Evolutionary conservation across 2,113 vertebrate species (phyloP).

Genomic region (Thamnophis sirtalis): DNA sequence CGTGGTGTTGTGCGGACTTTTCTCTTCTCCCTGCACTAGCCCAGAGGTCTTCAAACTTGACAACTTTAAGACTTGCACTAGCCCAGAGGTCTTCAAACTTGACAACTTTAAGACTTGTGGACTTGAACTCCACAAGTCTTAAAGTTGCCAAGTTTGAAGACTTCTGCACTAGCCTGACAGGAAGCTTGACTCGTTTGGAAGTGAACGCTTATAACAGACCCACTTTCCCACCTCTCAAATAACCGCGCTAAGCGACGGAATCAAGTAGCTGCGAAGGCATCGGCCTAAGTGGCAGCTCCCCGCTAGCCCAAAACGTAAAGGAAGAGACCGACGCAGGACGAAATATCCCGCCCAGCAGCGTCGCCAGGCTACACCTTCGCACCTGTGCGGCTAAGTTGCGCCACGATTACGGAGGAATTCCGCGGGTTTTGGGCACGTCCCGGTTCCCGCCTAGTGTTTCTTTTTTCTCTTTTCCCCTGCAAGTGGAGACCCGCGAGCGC

Average conservation of each 20-base stretch:
- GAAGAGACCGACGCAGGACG: background rate
- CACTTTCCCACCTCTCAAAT: background rate
- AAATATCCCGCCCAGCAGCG: background rate
- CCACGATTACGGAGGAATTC: background rate
- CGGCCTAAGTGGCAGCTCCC: background rate
- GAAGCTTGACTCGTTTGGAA: background rate
- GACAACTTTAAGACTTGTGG: too few relatives aligned
- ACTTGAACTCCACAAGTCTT: too few relatives aligned
- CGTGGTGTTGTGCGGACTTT: background rate
- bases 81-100: too few relatives aligned
- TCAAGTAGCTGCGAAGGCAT: background rate
- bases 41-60: too few relatives aligned
- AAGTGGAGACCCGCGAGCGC: background rate
- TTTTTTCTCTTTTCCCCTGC: background rate
- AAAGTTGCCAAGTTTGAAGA: too few relatives aligned
- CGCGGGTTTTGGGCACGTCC: background rate
- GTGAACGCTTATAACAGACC: background rate
- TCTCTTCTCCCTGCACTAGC: too few relatives aligned
- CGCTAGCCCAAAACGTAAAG: too few relatives aligned
- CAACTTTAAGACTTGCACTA: too few relatives aligned
- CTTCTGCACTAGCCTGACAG: background rate
- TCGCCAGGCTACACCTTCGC: background rate
- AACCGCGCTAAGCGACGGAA: background rate
- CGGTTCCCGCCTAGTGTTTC: background rate
- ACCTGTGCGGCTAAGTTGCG: background rate